Evolutionary conservation across 1,140 invertebrate species (phyloP), one percentile per base, ranked within the genome.

Genomic region (Rhagoletis pomonella): DNA sequence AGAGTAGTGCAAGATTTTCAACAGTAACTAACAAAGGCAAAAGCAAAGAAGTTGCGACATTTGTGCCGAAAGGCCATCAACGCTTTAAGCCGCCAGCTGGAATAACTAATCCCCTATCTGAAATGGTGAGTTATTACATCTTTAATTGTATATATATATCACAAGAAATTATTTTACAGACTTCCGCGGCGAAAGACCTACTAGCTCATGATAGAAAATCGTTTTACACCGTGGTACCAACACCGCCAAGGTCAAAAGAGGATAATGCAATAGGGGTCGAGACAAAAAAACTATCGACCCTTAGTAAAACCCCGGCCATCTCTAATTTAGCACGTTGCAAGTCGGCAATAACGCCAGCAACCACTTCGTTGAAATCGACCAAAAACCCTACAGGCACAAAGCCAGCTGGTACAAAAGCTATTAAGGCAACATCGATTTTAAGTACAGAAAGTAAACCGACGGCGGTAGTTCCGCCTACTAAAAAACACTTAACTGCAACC

Each of bases 11-110:
- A 19, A 81, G 17, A 58, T 12, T 19, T 64, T 42, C 77, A 65
- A 19, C 29, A 50, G 42, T 55, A 6, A 42, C 42, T 17, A 87
- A n/a, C 19, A 81, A 60, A 29, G 47, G 50, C 10, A 69, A 73
- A 50, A 50, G 47, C 50, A 58, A 67, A 69, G 39, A 85, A 44
- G 44, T 73, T n/a, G 67, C 29, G 9, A 59, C 64, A 17, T 81
- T 87, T 77, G 86, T 88, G 19, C 87, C 87, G 19, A 88, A 87
- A 65, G 77, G 84, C 55, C 69, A 88, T 87, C 29, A 64, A n/a
- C 39, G 12, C 12, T 88, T 88, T 47, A 64, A 77, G 39, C 69
- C 87, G 7, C 87, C 87, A 64, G 42, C 29, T 3, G 87, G 87
- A 12, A 9, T 88, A 85, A 86, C 65, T 42, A 81, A 65, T 58